phyloP scores from a whole-genome alignment of 2,797 vertebrate genomes.

The Takifugu rubripes region DNA sequence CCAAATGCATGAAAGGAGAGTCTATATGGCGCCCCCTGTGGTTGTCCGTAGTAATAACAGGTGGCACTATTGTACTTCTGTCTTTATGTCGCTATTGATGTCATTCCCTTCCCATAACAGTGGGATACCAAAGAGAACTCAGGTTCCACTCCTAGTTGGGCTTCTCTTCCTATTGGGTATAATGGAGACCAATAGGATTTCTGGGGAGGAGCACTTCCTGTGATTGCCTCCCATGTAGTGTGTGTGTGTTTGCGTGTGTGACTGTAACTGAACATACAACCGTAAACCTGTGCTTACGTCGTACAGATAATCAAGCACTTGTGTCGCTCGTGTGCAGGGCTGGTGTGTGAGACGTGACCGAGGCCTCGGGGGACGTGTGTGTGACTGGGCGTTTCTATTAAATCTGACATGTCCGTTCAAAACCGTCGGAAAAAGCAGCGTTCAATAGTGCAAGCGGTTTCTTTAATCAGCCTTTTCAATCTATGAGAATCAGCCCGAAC shows the following conservation, averaged over 20 bases:
- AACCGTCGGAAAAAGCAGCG: too few species aligned
- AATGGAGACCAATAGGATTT: slow-evolving; percentile 42
- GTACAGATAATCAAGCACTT: background rate
- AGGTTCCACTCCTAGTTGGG: slow-evolving; percentile 46
- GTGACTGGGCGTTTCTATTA: too few species aligned
- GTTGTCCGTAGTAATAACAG: background rate
- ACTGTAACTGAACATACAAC: background rate
- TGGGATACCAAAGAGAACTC: slow-evolving; percentile 23
- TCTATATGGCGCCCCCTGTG: too few species aligned
- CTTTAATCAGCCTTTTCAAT: too few species aligned
- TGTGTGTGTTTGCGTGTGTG: slow-evolving; percentile 18
- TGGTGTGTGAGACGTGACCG: slow-evolving; percentile 10
- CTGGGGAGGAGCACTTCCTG: slow-evolving; percentile 67
- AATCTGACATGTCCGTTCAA: too few species aligned
- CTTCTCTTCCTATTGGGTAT: slow-evolving; percentile 44
- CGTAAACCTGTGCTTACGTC: background rate
- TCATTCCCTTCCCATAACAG: slow-evolving; percentile 1
- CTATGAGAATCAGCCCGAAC: too few species aligned
- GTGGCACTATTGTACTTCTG: slow-evolving; percentile 11
- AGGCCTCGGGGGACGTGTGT: too few species aligned
- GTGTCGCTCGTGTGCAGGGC: slow-evolving; percentile 3
- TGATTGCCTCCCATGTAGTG: slow-evolving; percentile 26
- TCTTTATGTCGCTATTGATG: slow-evolving; percentile 32
- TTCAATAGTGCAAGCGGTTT: too few species aligned
- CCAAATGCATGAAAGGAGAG: too few species aligned